Evolutionary conservation across 2,797 vertebrate species (phyloP).

Genomic region (Loris lydekkerianus): DNA sequence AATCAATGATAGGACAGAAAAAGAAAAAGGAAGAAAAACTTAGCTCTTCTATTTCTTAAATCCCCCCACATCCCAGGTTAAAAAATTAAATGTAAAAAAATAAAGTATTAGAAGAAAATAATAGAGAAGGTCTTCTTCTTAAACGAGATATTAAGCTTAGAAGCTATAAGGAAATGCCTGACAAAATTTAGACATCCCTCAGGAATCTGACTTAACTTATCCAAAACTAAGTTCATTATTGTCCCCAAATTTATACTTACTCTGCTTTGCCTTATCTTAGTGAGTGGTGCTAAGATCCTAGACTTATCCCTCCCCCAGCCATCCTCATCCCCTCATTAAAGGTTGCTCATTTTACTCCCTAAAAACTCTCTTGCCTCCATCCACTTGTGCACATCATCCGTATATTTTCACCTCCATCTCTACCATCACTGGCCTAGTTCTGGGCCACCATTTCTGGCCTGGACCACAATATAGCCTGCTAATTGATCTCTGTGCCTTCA

Average conservation of each 20-base stretch:
- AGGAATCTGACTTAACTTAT: not conserved
- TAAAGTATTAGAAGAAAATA: constrained; percentile 46
- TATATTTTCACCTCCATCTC: not conserved
- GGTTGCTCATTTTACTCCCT: not conserved
- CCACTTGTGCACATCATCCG: not conserved
- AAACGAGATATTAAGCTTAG: constrained; percentile 32
- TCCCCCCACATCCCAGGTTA: constrained; percentile 24
- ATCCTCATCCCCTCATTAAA: not conserved
- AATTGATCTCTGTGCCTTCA: not conserved
- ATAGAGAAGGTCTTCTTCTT: not conserved
- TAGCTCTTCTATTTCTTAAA: constrained; percentile 12
- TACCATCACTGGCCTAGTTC: not conserved
- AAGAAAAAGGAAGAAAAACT: not conserved
- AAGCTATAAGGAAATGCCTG: constrained; percentile 30
- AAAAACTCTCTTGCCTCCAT: not conserved
- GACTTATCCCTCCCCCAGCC: not conserved
- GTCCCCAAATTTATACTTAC: not conserved
- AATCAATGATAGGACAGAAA: not conserved
- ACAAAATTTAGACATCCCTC: not conserved
- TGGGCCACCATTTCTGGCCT: not conserved
- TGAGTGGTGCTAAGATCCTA: not conserved
- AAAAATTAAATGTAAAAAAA: constrained; percentile 63
- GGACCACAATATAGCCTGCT: not conserved
- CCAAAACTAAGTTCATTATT: not conserved
- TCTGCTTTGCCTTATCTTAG: not conserved